Evolutionary conservation across 2,113 vertebrate species (phyloP).

Genomic region (Zootoca vivipara): DNA sequence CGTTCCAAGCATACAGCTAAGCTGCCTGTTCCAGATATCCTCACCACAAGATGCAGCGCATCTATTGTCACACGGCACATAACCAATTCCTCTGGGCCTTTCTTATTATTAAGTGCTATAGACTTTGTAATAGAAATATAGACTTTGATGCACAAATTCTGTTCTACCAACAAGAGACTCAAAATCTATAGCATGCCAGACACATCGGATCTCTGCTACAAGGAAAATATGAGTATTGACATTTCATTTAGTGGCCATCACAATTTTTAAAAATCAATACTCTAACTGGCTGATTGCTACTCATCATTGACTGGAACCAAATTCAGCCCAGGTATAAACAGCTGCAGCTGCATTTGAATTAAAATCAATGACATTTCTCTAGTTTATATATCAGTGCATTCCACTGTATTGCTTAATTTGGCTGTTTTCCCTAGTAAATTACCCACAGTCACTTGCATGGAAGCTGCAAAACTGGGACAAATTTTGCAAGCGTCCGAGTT

Average conservation of each 20-base stretch:
- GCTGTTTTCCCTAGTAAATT: not conserved
- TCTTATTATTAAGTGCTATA: not conserved
- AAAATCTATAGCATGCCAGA: slow-evolving; percentile 29
- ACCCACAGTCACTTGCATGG: not conserved
- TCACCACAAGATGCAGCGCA: not conserved
- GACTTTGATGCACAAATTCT: not conserved
- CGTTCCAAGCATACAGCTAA: not conserved
- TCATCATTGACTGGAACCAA: not conserved
- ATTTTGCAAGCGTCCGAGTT: not conserved
- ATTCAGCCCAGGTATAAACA: not conserved
- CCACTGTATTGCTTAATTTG: not conserved
- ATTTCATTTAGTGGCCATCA: slow-evolving; percentile 30
- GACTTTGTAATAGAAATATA: slow-evolving; percentile 16
- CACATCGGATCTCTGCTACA: not conserved
- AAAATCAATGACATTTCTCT: not conserved
- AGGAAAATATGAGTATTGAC: slow-evolving; percentile 22
- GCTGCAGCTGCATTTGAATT: not conserved
- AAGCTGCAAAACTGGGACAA: not conserved
- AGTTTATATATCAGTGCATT: not conserved
- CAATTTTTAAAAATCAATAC: slow-evolving; percentile 1
- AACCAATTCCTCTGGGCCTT: not conserved
- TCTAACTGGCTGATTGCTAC: slow-evolving; percentile 16
- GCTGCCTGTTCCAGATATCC: not conserved
- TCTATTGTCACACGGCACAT: not conserved
- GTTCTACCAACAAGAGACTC: not conserved